Evolutionary conservation across 2,888 invertebrate genomes (phyloP).

Genomic region (Carterocephalus palaemon): DNA sequence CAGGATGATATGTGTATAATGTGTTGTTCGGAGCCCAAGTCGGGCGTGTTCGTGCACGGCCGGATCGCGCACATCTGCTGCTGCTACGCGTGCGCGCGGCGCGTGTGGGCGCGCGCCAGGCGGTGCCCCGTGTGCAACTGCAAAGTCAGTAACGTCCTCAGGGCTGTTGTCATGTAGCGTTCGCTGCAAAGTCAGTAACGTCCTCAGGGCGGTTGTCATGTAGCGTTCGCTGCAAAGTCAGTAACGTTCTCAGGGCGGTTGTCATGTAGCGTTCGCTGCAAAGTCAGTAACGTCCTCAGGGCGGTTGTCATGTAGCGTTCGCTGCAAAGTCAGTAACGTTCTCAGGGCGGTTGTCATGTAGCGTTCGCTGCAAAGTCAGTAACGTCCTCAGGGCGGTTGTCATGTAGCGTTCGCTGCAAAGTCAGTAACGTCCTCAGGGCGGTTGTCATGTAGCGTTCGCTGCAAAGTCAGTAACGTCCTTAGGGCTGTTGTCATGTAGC

Average conservation of each 20-base stretch:
- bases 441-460: no score
- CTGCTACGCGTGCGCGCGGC: constrained; percentile 84
- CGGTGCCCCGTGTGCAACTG: constrained; percentile 85
- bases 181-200: constrained; percentile 82
- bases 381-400: no score
- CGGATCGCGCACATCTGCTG: constrained; percentile 83
- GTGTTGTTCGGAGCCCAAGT: constrained; percentile 81
- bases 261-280: constrained; percentile 68
- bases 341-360: no score
- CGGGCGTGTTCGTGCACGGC: constrained; percentile 84
- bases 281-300: constrained; percentile 82
- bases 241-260: constrained; percentile 81
- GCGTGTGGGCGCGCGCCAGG: constrained; percentile 81
- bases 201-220: constrained; percentile 80
- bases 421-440: no score
- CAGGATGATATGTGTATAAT: constrained; percentile 77
- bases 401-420: no score
- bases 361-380: no score
- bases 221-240: constrained; percentile 76
- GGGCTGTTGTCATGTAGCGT: constrained; percentile 73
- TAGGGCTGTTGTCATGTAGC: no score
- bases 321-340: no score
- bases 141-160: constrained; percentile 82
- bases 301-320: constrained; percentile 72
- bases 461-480: no score